Conservation (phyloP, 1,140 invertebrate genomes). For the Mactra quadrangularis region DNA sequence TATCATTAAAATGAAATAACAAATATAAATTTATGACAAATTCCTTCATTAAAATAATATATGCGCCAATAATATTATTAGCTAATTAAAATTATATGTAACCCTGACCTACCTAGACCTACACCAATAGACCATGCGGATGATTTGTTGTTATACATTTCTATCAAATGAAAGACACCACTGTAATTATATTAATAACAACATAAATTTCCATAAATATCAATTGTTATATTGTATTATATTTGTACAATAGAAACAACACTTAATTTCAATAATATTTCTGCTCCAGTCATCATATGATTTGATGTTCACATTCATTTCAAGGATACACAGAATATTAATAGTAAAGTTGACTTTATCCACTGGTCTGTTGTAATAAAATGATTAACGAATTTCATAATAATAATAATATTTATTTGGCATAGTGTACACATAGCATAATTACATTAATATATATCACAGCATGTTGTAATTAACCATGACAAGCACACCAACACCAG, state of each 20-base stretch:
- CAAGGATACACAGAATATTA: too few relatives aligned
- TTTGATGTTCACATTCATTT: not conserved
- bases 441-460: too few relatives aligned
- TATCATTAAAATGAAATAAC: not conserved
- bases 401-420: too few relatives aligned
- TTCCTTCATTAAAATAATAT: not conserved
- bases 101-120: not conserved
- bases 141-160: constrained; percentile 25
- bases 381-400: too few relatives aligned
- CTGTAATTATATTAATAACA: not conserved
- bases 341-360: too few relatives aligned
- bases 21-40: too few relatives aligned
- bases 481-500: too few relatives aligned
- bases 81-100: not conserved
- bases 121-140: constrained; percentile 4
- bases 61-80: not conserved
- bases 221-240: not conserved
- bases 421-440: too few relatives aligned
- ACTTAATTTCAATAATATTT: not conserved
- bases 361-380: too few relatives aligned
- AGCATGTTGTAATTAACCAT: too few relatives aligned
- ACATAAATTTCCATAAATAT: not conserved
- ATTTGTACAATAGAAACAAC: not conserved
- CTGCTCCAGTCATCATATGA: not conserved
- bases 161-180: constrained; percentile 6